Evolutionary conservation across 2,113 vertebrate genomes (phyloP).

Genomic region (Lonchura striata): DNA sequence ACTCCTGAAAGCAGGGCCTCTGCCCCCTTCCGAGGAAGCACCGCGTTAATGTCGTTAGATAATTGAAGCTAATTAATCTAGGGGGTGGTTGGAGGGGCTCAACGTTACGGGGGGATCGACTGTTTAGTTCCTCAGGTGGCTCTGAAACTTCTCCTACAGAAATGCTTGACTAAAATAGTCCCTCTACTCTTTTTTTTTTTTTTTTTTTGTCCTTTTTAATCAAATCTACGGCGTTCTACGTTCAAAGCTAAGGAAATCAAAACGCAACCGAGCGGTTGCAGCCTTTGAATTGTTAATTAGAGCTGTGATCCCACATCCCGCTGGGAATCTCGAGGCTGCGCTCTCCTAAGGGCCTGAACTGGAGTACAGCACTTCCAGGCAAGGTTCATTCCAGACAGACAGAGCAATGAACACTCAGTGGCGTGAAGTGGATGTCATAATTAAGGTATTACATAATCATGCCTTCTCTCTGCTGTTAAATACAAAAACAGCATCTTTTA

Average conservation of each 20-base stretch:
- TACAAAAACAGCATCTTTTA: conserved; percentile 87
- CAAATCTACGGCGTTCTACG: conserved; percentile 70
- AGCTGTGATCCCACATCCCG: conserved; percentile 72
- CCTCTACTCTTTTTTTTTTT: conserved; percentile 49
- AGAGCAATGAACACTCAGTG: conserved; percentile 76
- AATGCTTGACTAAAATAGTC: conserved; percentile 69
- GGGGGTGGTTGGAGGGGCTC: not conserved
- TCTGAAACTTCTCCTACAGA: conserved; percentile 64
- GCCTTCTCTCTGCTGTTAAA: conserved; percentile 84
- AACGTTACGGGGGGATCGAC: not conserved
- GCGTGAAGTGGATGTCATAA: conserved; percentile 74
- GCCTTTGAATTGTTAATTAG: conserved; percentile 54
- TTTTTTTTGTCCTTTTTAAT: conserved; percentile 17
- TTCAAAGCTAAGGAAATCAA: conserved; percentile 69
- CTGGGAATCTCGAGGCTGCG: conserved; percentile 57
- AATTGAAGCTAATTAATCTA: not conserved
- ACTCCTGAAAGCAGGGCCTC: not conserved
- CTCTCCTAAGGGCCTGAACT: conserved; percentile 67
- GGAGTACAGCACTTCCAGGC: conserved; percentile 73
- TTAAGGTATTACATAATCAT: conserved; percentile 79
- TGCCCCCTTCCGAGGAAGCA: conserved; percentile 11
- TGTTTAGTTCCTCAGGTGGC: conserved; percentile 58
- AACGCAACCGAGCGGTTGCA: conserved; percentile 66
- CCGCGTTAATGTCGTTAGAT: conserved; percentile 8
- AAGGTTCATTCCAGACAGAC: conserved; percentile 81